Conservation (phyloP, 1,140 invertebrate species). For the Parapsyche elsis region DNA sequence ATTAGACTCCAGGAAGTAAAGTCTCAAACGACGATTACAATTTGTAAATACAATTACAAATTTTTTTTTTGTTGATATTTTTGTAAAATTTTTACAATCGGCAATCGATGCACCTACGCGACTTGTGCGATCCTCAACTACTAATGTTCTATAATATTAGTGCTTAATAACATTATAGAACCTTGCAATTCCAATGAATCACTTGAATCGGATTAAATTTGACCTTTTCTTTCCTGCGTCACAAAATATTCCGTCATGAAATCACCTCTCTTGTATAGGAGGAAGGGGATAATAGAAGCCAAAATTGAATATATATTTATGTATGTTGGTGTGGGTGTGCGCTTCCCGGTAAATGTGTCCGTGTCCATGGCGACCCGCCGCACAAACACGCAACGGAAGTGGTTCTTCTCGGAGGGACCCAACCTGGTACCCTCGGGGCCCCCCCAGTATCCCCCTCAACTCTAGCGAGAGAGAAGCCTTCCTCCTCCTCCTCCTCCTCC, state of each 20-base stretch:
- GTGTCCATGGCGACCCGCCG: slow-evolving; percentile 50
- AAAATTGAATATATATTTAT: not conserved
- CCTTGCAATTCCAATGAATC: no score
- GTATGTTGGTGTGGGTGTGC: slow-evolving; percentile 12
- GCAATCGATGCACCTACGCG: no score
- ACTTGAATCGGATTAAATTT: no score
- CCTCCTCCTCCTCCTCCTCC: not conserved
- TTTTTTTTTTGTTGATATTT: no score
- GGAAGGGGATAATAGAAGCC: not conserved
- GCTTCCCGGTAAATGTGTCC: slow-evolving; percentile 41
- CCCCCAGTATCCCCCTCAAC: not conserved
- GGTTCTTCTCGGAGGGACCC: slow-evolving; percentile 29
- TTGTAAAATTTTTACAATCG: no score
- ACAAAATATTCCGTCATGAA: not conserved
- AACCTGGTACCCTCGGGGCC: not conserved
- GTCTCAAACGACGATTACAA: no score
- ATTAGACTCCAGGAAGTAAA: no score
- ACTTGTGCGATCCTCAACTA: no score
- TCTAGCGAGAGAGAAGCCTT: slow-evolving; percentile 18
- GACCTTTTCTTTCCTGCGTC: slow-evolving; percentile 19
- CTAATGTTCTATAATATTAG: no score
- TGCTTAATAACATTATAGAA: no score
- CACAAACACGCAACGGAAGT: slow-evolving; percentile 54
- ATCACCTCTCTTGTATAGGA: not conserved
- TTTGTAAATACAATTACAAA: no score